Evolutionary conservation across 1,140 invertebrate species (phyloP).

Genomic region (Formica selysi): DNA sequence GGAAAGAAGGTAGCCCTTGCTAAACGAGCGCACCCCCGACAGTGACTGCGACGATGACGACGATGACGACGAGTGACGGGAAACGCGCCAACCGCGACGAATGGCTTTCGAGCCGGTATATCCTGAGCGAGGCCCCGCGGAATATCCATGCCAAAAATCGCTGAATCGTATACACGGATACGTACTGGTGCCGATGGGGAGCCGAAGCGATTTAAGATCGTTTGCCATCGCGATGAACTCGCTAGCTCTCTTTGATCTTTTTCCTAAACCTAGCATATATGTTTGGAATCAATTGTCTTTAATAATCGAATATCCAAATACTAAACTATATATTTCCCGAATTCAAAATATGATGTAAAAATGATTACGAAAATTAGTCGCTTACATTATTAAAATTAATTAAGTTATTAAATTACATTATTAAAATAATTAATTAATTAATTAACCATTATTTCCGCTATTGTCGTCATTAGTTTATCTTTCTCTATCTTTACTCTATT

Average conservation of each 20-base stretch:
- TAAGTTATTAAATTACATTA: not conserved
- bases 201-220: conserved; percentile 4
- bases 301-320: not conserved
- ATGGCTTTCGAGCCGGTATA: conserved; percentile 61
- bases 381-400: not conserved
- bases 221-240: conserved; percentile 3
- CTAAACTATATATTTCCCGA: not conserved
- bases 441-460: not conserved
- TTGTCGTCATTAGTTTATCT: not conserved
- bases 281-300: not conserved
- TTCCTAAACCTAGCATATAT: not conserved
- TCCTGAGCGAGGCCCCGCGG: not conserved
- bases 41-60: conserved; percentile 56
- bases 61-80: conserved; percentile 62
- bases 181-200: not conserved
- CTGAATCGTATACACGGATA: not conserved
- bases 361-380: not conserved
- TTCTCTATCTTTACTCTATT: not conserved
- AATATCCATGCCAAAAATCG: conserved; percentile 43
- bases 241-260: not conserved
- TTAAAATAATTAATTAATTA: no score
- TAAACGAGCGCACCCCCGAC: conserved; percentile 72
- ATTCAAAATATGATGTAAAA: not conserved
- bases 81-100: conserved; percentile 66
- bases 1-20: conserved; percentile 59